These are phyloP conservation scores for Nyctibius grandis DNA, from an alignment of 2,797 vertebrate genomes.

Conservation along the genomic window DNA sequence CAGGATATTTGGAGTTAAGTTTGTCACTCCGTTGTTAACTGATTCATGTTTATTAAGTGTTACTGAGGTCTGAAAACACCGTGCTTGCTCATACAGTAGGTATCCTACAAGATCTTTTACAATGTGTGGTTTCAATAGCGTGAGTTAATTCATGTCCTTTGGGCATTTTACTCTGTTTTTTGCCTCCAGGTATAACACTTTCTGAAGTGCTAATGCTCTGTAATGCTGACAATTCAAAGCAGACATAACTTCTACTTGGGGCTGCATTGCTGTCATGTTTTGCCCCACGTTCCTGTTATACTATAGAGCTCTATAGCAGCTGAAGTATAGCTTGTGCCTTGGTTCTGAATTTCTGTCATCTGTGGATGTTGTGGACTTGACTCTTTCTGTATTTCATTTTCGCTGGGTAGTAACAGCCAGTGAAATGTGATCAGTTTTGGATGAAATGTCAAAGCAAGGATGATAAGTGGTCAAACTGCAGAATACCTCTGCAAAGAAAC, in stretches of 20 bases:
- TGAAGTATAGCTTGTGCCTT: neutral
- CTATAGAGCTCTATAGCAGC: neutral
- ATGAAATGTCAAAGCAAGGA: neutral
- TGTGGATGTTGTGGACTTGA: neutral
- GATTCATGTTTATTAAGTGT: neutral
- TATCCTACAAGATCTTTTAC: neutral
- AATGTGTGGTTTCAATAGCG: neutral
- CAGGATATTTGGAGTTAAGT: neutral
- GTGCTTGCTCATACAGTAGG: neutral
- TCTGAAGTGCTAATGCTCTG: neutral
- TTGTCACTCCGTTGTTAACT: neutral
- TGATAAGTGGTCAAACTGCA: neutral
- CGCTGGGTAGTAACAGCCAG: neutral
- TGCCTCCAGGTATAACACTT: neutral
- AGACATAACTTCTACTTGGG: neutral
- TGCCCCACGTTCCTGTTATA: neutral
- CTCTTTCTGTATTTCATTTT: neutral
- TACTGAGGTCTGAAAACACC: neutral
- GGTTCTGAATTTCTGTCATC: neutral
- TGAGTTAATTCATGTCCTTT: neutral
- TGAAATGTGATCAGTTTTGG: neutral
- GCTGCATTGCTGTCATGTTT: neutral
- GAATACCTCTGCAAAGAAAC: neutral
- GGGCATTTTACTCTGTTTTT: neutral
- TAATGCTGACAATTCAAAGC: neutral